Conservation (phyloP, 2,113 vertebrate species). For the Regulus satrapa region DNA sequence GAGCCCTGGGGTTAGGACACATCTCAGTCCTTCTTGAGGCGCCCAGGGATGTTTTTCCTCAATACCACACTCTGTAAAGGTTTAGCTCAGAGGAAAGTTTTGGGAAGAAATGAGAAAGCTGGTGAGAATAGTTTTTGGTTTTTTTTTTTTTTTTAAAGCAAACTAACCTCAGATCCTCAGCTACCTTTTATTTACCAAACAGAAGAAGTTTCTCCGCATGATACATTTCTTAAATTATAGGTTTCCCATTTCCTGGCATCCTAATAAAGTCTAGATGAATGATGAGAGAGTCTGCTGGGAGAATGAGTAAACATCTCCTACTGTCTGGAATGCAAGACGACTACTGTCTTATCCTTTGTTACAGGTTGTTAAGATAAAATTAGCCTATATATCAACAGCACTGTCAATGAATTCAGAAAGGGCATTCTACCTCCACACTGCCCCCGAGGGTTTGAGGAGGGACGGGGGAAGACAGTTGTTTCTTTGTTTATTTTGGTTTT, state of each 20-base stretch:
- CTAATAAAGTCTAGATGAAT: slow-evolving; percentile 67
- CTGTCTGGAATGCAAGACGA: slow-evolving; percentile 67
- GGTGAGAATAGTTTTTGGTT: background rate
- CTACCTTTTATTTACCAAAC: slow-evolving; percentile 42
- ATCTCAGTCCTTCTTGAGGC: background rate
- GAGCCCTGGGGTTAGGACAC: background rate
- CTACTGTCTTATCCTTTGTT: slow-evolving; percentile 74
- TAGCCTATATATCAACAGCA: slow-evolving; percentile 64
- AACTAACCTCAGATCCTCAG: background rate
- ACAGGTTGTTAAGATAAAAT: slow-evolving; percentile 75
- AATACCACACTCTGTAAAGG: background rate
- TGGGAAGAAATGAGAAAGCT: background rate
- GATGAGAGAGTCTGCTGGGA: slow-evolving; percentile 64
- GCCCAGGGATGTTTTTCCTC: background rate
- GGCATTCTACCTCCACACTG: slow-evolving; percentile 28
- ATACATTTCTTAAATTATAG: slow-evolving; percentile 61
- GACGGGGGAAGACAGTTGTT: background rate
- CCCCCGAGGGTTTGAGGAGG: background rate
- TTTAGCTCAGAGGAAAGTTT: background rate
- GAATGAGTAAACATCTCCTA: slow-evolving; percentile 73
- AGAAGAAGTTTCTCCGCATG: slow-evolving; percentile 18
- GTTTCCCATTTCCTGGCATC: slow-evolving; percentile 51
- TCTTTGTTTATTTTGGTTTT: slow-evolving; percentile 34
- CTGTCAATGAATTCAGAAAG: slow-evolving; percentile 70
- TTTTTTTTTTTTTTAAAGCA: background rate